These are phyloP conservation scores for Porites divaricata DNA, from an alignment of 92 coral and sea anemone genomes.

Conservation along the genomic window DNA sequence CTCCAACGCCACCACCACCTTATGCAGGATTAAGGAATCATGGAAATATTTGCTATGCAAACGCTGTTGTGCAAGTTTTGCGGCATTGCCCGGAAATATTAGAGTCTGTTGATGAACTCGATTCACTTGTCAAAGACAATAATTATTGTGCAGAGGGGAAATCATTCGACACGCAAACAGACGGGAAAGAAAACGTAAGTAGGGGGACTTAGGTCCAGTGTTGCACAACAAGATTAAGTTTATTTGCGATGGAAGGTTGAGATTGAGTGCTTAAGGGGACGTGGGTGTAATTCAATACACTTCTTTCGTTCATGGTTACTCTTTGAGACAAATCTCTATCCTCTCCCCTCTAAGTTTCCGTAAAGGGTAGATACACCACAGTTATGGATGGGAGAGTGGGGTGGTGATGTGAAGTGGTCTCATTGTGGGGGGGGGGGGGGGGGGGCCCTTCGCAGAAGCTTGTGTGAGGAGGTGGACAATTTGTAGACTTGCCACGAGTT, in stretches of 20 bases:
- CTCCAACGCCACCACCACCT: constrained; percentile 72
- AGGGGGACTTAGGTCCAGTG: neutral
- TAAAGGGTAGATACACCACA: too few species aligned
- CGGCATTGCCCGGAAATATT: constrained; percentile 88
- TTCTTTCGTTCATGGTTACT: too few species aligned
- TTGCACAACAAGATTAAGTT: neutral
- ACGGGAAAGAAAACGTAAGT: constrained; percentile 3
- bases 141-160: constrained; percentile 3
- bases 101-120: constrained; percentile 67
- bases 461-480: too few species aligned
- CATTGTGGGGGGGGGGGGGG: too few species aligned
- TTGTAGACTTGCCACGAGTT: too few species aligned
- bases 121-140: constrained; percentile 2
- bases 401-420: too few species aligned
- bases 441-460: too few species aligned
- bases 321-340: too few species aligned
- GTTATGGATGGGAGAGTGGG: too few species aligned
- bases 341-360: too few species aligned
- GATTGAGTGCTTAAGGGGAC: too few species aligned
- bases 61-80: constrained; percentile 96
- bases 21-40: constrained; percentile 80
- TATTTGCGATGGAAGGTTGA: neutral
- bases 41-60: constrained; percentile 93
- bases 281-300: too few species aligned
- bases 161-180: neutral